phyloP scores from a whole-genome alignment of 1,140 invertebrate genomes.

The Ganaspis sp. region DNA sequence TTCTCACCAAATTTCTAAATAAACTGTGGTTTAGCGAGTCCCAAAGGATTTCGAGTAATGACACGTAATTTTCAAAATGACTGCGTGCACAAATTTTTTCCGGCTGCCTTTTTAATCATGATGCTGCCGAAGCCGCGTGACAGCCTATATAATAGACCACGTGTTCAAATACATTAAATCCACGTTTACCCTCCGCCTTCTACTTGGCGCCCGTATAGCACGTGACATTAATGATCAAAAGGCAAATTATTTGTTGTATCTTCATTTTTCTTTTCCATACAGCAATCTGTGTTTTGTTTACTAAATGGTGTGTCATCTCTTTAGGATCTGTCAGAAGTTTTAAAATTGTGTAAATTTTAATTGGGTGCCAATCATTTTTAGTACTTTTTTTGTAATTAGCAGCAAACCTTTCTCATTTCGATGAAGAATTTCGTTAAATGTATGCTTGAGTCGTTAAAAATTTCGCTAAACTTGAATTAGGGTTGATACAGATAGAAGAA shows the following conservation, averaged over 20 bases:
- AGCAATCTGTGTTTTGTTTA: too few relatives aligned
- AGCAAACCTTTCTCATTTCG: too few relatives aligned
- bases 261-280: background rate
- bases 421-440: too few relatives aligned
- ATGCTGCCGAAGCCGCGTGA: constrained; percentile 20
- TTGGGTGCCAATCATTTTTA: too few relatives aligned
- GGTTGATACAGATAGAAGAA: too few relatives aligned
- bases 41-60: constrained; percentile 11
- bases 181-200: constrained; percentile 2
- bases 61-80: constrained; percentile 1
- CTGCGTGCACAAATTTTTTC: constrained; percentile 30
- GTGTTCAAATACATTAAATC: background rate
- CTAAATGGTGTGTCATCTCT: too few relatives aligned
- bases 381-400: too few relatives aligned
- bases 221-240: background rate
- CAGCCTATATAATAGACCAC: constrained; percentile 32
- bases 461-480: too few relatives aligned
- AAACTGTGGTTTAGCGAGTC: constrained; percentile 34
- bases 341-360: too few relatives aligned
- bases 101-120: constrained; percentile 34
- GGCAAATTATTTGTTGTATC: background rate
- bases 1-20: constrained; percentile 23
- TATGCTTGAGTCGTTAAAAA: too few relatives aligned
- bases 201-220: background rate
- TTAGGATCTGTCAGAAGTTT: too few relatives aligned